A percentile compares a stretch with the other conserved stretches of the same genome.
Conservation (phyloP, 2,113 vertebrate genomes). For the Bos indicus region DNA sequence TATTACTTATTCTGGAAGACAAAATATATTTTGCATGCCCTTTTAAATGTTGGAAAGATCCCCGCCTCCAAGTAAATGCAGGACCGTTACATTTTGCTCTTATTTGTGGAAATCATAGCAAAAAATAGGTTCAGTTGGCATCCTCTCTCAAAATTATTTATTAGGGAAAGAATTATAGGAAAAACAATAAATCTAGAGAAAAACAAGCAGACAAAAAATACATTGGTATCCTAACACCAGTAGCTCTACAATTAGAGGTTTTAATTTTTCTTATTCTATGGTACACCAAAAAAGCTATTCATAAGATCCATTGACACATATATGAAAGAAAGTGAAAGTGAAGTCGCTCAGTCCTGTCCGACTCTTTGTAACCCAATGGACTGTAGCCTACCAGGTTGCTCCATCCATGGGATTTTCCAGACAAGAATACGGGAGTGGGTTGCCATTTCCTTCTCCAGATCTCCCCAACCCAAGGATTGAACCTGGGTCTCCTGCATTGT, state of each 20-base stretch:
- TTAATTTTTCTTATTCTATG: not conserved
- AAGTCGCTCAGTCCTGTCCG: accelerated
- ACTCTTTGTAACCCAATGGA: not conserved
- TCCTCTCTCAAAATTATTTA: not conserved
- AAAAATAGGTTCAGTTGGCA: not conserved
- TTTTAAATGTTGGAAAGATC: not conserved
- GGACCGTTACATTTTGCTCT: not conserved
- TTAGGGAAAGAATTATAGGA: not conserved
- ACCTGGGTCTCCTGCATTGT: not conserved
- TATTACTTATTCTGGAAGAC: not conserved
- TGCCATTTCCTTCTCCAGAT: not conserved
- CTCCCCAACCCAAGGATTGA: not conserved
- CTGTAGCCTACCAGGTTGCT: not conserved
- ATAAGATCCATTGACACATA: not conserved
- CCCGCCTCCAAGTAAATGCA: not conserved
- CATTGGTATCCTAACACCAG: not conserved
- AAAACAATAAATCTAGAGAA: not conserved
- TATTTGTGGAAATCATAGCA: not conserved
- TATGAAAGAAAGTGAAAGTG: not conserved
- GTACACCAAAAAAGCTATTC: not conserved
- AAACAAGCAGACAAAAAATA: not conserved
- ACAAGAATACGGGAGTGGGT: not conserved
- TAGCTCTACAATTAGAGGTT: not conserved
- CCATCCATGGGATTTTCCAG: not conserved
- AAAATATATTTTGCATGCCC: not conserved